Evolutionary conservation across 2,888 invertebrate genomes (phyloP).

Genomic region (Cerastoderma edule): DNA sequence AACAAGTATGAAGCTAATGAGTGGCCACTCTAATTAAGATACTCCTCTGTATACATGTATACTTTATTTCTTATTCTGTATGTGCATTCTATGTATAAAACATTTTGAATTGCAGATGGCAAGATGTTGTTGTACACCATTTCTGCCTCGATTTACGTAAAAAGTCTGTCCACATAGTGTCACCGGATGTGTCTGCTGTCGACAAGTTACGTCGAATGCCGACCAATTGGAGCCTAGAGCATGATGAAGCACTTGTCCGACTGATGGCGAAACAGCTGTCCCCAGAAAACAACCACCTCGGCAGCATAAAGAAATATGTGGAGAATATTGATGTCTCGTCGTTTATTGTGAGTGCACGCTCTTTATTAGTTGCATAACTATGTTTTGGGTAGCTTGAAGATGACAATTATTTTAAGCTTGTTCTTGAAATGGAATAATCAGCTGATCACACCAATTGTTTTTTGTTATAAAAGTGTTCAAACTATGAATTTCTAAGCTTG

Average conservation of each 20-base stretch:
- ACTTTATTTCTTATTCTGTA: no score
- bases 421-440: no score
- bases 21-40: no score
- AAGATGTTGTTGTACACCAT: slow-evolving; percentile 76
- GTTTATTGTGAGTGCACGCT: slow-evolving; percentile 78
- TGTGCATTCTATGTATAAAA: no score
- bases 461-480: no score
- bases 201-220: slow-evolving; percentile 70
- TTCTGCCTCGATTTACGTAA: slow-evolving; percentile 74
- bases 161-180: slow-evolving; percentile 57
- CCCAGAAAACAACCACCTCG: slow-evolving; percentile 79
- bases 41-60: no score
- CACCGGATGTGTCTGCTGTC: slow-evolving; percentile 75
- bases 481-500: no score
- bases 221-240: slow-evolving; percentile 78
- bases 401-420: no score
- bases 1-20: no score
- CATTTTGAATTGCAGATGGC: slow-evolving; percentile 72
- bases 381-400: no score
- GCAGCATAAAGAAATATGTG: slow-evolving; percentile 81
- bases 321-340: slow-evolving; percentile 82
- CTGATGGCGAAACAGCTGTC: slow-evolving; percentile 79
- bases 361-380: no score
- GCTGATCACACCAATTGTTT: no score
- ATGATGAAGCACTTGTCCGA: slow-evolving; percentile 81